Evolutionary conservation across 2,113 vertebrate species (phyloP).

Genomic region (Pseudopodoces humilis): DNA sequence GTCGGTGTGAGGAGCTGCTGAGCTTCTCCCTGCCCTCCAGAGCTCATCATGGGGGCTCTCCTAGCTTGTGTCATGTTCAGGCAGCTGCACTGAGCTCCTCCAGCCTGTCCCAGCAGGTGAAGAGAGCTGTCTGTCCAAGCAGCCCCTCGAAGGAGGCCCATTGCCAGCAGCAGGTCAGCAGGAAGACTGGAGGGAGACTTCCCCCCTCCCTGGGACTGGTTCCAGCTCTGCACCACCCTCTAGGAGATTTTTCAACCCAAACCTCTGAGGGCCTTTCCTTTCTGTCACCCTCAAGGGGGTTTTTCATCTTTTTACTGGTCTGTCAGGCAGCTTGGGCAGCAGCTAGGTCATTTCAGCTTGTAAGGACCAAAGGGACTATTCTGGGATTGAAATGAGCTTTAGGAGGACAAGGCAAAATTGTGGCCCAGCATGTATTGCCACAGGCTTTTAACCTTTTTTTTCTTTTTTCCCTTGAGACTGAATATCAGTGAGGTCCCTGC

Average conservation of each 20-base stretch:
- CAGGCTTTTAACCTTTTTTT: not conserved
- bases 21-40: not conserved
- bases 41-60: not conserved
- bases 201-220: not conserved
- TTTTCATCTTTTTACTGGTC: not conserved
- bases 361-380: not conserved
- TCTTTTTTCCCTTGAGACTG: not conserved
- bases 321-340: not conserved
- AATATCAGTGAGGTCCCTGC: not conserved
- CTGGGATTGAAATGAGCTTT: not conserved
- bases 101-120: not conserved
- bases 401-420: not conserved
- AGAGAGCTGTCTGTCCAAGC: not conserved
- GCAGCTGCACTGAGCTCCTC: not conserved
- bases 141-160: not conserved
- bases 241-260: not conserved
- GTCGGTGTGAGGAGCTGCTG: not conserved
- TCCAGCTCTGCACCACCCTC: not conserved
- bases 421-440: not conserved
- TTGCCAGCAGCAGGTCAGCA: not conserved
- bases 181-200: not conserved
- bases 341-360: not conserved
- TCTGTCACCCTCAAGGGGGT: not conserved
- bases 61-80: accelerated
- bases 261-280: not conserved